A percentile compares a stretch with the other conserved stretches of the same genome.
These are phyloP conservation scores for Aphelenchoides avenae DNA, from an alignment of 1,140 invertebrate species.

Conservation along the genomic window DNA sequence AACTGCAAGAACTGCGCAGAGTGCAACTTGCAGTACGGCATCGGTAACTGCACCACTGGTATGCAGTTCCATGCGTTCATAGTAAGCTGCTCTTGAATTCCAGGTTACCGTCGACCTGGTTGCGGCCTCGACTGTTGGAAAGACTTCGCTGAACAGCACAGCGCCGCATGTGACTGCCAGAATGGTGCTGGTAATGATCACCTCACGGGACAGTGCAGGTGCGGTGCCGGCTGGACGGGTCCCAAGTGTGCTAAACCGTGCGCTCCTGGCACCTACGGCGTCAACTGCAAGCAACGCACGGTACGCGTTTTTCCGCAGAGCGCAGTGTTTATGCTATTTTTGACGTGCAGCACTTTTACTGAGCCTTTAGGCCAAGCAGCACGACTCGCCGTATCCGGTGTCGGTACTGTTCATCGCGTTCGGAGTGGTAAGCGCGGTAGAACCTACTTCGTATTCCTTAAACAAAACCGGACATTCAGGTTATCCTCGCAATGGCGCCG, in stretches of 20 bases:
- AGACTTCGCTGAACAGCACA: conserved; percentile 59
- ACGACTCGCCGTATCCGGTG: conserved; percentile 49
- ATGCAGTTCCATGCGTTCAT: conserved; percentile 10
- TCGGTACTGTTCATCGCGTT: conserved; percentile 66
- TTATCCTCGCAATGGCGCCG: conserved; percentile 47
- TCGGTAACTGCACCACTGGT: conserved; percentile 62
- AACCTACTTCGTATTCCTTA: background rate
- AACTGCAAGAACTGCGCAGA: conserved; percentile 61
- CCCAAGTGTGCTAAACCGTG: conserved; percentile 59
- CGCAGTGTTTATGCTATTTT: conserved; percentile 39
- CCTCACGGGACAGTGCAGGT: conserved; percentile 75
- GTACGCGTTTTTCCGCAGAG: conserved; percentile 74
- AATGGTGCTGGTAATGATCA: conserved; percentile 79
- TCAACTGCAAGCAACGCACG: conserved; percentile 60
- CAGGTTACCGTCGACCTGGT: conserved; percentile 60
- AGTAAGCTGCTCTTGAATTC: conserved; percentile 30
- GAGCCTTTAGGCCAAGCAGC: conserved; percentile 41
- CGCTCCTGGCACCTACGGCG: conserved; percentile 58
- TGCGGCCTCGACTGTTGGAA: conserved; percentile 57
- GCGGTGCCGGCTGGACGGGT: conserved; percentile 73
- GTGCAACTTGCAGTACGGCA: conserved; percentile 62
- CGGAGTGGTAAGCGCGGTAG: conserved; percentile 25
- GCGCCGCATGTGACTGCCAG: conserved; percentile 81
- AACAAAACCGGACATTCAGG: background rate
- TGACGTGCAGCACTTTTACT: conserved; percentile 16